These are phyloP conservation scores for Eurystomus gularis DNA, from an alignment of 2,113 vertebrate genomes.

Conservation along the genomic window DNA sequence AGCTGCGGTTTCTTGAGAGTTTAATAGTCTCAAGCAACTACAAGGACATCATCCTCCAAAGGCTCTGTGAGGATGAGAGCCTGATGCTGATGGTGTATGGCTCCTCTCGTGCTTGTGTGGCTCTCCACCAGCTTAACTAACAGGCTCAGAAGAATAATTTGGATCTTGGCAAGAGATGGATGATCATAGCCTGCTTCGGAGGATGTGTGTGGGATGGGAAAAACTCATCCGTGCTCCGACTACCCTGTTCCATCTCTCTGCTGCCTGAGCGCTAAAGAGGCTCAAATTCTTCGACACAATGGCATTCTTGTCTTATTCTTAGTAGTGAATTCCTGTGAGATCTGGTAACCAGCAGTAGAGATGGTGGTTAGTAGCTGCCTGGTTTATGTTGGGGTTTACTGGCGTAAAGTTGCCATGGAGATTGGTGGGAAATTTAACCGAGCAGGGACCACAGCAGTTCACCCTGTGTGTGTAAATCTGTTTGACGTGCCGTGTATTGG, in stretches of 20 bases:
- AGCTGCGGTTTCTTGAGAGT: not conserved
- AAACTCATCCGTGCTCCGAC: not conserved
- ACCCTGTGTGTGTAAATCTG: not conserved
- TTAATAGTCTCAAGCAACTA: not conserved
- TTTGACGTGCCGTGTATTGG: not conserved
- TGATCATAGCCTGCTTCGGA: not conserved
- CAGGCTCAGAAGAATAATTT: not conserved
- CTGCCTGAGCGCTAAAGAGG: not conserved
- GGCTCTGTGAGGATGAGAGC: not conserved
- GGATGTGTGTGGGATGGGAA: not conserved
- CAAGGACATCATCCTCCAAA: not conserved
- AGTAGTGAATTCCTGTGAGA: not conserved
- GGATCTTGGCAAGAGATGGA: not conserved
- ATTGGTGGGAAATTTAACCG: not conserved
- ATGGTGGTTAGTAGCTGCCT: not conserved
- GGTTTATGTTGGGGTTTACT: not conserved
- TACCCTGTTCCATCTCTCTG: not conserved
- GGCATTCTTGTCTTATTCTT: not conserved
- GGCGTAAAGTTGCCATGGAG: constrained; percentile 16
- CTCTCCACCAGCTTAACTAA: not conserved
- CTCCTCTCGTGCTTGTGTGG: not conserved
- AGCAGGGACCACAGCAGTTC: not conserved
- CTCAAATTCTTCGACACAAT: not conserved
- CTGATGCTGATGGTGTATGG: not conserved
- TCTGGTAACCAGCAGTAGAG: not conserved